Evolutionary conservation across 2,113 vertebrate species (phyloP), one percentile per base, ranked within the genome.

Genomic region (Cottus gobio): DNA sequence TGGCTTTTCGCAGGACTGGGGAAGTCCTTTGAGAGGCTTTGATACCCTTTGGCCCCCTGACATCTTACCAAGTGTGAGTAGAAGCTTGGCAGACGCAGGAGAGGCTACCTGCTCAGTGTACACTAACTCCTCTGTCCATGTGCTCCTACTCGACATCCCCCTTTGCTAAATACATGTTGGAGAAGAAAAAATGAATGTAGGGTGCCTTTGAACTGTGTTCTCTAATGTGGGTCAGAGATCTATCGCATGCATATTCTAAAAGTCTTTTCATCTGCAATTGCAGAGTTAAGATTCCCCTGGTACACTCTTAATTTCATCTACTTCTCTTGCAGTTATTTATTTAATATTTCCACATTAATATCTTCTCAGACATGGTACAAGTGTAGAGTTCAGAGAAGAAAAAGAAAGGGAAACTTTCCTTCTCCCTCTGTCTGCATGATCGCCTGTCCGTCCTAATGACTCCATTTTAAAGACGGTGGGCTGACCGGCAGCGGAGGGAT

Each of bases 181-280:
- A 44, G 50, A 66, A 77, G 76, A 71, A 77, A 77, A 86, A 85
- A 74, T 74, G 76, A 88, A 84, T 85, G 85, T 80, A 62, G 84
- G 81, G 90, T 88, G 87, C 83, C 90, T 95, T 94, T 93, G 91
- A 94, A 93, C 90, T 90, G 74, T 72, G 76, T 88, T 92, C 88
- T 87, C 86, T 90, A 90, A 94, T 94, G 88, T 94, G 92, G 93
- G 93, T 93, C 94, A 95, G 90, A 93, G 91, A 94, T 93, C 88
- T 93, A 90, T 88, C 82, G 56, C 79, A 91, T 93, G 91, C 93
- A 94, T 93, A 93, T 93, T 93, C 85, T 64, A 39, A 78, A 83
- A 86, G 78, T 71, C 85, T 93, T 94, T 94, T 94, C 87, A 93
- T 94, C 91, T 93, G 86, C 87, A 90, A 86, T 93, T 91, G 90